Conservation (phyloP, 2,888 invertebrate genomes). For the Mesoligia furuncula region DNA sequence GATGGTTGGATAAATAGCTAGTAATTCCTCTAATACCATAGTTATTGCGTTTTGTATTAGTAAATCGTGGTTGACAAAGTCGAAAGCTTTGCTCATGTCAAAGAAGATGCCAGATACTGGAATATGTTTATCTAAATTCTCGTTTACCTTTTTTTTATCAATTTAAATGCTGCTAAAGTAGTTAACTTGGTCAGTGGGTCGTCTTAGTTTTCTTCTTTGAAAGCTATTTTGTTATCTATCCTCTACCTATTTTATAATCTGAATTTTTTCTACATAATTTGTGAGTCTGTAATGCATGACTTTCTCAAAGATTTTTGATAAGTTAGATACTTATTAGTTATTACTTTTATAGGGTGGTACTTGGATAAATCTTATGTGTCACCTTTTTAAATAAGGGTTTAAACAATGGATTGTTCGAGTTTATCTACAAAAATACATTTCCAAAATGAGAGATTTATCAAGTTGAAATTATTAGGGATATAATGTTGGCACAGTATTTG, state of each 20-base stretch:
- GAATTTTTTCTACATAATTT: neutral
- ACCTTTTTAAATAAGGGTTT: neutral
- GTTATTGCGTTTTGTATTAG: neutral
- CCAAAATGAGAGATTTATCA: neutral
- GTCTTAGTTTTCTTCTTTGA: too few species aligned
- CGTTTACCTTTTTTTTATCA: neutral
- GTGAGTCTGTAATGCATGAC: neutral
- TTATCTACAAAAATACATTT: neutral
- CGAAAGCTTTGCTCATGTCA: neutral
- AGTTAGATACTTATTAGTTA: too few species aligned
- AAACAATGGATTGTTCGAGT: neutral
- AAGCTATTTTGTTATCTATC: neutral
- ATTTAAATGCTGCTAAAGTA: neutral
- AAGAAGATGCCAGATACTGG: neutral
- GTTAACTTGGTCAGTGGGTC: neutral
- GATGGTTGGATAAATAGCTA: neutral
- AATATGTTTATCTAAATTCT: neutral
- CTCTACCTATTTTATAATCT: neutral
- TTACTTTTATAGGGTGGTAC: neutral
- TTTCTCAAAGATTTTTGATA: neutral
- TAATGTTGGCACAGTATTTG: neutral
- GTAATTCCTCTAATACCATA: neutral
- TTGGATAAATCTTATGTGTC: neutral
- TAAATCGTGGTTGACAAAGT: neutral
- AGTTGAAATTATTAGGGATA: neutral